Percentiles rank a stretch among this genome's conserved stretches.
These are phyloP conservation scores for Tetragonisca angustula DNA, from an alignment of 2,888 invertebrate genomes.

Conservation along the genomic window DNA sequence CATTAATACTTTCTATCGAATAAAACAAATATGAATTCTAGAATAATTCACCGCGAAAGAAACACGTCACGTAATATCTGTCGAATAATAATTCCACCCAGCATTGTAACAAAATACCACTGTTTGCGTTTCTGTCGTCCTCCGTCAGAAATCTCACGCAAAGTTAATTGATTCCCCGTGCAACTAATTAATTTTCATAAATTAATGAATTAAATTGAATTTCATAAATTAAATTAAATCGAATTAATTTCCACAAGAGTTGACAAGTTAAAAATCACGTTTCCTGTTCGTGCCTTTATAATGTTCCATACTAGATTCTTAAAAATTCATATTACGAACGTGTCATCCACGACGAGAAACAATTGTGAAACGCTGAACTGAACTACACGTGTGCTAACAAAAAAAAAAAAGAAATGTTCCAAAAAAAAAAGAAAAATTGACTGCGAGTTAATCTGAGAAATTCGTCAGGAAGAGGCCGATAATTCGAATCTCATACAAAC, in stretches of 20 bases:
- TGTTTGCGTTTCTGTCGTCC: background rate
- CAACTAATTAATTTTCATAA: background rate
- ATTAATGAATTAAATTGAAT: no score
- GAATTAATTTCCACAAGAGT: no score
- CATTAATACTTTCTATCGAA: background rate
- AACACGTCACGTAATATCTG: background rate
- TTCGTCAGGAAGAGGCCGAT: constrained; percentile 17
- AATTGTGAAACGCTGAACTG: no score
- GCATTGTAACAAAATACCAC: background rate
- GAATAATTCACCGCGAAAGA: background rate
- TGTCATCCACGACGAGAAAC: no score
- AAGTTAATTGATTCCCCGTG: background rate
- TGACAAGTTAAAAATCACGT: background rate
- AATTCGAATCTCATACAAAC: constrained; percentile 33
- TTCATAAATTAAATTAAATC: no score
- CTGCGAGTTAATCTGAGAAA: background rate
- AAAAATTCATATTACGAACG: no score
- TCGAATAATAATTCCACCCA: background rate
- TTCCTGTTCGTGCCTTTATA: no score
- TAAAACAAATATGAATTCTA: background rate
- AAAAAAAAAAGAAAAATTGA: no score
- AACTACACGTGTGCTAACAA: no score
- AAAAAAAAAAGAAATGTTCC: no score
- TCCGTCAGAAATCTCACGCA: background rate
- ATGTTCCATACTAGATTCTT: no score